These are phyloP conservation scores for Sebastiscus albofasciatus DNA, from an alignment of 2,797 vertebrate genomes.

Conservation along the genomic window DNA sequence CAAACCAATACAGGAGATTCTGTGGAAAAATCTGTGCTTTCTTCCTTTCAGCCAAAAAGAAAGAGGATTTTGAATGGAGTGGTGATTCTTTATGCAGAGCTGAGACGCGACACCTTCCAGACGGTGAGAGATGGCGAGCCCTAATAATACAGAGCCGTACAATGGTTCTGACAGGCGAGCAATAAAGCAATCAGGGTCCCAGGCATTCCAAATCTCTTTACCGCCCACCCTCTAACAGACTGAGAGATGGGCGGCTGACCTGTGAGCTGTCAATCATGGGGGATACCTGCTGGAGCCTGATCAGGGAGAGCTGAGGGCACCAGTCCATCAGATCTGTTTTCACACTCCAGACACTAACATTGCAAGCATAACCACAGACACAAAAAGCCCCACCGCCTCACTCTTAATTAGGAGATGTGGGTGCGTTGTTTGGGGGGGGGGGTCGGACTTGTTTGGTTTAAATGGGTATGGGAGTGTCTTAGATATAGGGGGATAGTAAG, in stretches of 20 bases:
- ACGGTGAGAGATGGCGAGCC: conserved; percentile 83
- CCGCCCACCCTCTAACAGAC: conserved; percentile 84
- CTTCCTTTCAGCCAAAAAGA: conserved; percentile 79
- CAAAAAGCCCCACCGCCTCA: conserved; percentile 73
- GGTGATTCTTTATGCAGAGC: conserved; percentile 84
- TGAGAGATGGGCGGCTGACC: conserved; percentile 86
- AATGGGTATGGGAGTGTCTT: conserved; percentile 79
- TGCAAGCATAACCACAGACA: conserved; percentile 82
- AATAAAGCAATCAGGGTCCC: conserved; percentile 87
- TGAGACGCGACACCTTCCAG: conserved; percentile 82
- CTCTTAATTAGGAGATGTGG: conserved; percentile 85
- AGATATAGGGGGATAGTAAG: conserved; percentile 76
- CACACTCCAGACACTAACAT: conserved; percentile 83
- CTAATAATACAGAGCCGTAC: conserved; percentile 85
- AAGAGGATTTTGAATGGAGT: conserved; percentile 82
- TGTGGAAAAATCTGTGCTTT: conserved; percentile 80
- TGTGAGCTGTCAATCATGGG: conserved; percentile 86
- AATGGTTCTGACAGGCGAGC: conserved; percentile 86
- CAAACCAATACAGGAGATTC: conserved; percentile 81
- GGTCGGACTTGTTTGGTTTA: conserved; percentile 77
- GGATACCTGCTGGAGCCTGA: conserved; percentile 85
- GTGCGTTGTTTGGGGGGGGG: conserved; percentile 38
- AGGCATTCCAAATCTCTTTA: conserved; percentile 86
- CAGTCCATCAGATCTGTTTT: conserved; percentile 87
- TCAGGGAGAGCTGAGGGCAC: conserved; percentile 81